Evolutionary conservation across 2,888 invertebrate genomes (phyloP).

Genomic region (Drosophila nigritarsus): DNA sequence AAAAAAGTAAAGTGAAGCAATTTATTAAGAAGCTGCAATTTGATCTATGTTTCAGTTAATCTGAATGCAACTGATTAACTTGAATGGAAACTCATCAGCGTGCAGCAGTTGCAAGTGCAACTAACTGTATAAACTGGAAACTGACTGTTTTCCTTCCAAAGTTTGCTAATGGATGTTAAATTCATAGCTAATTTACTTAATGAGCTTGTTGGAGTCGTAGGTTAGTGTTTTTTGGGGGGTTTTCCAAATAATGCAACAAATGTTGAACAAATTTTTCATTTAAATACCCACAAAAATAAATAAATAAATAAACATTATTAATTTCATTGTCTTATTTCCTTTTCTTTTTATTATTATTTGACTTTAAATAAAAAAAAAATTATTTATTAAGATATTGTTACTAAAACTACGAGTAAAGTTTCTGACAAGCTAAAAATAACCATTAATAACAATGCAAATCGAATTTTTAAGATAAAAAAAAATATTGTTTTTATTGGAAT

Average conservation of each 20-base stretch:
- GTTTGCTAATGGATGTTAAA: not conserved
- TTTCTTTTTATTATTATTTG: not conserved
- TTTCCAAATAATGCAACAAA: not conserved
- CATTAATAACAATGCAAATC: too few species aligned
- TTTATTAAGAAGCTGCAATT: not conserved
- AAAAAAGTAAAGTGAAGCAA: not conserved
- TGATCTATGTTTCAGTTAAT: not conserved
- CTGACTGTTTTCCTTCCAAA: not conserved
- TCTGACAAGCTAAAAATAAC: not conserved
- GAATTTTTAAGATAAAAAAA: too few species aligned
- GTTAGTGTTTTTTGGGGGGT: not conserved
- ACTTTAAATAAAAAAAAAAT: not conserved
- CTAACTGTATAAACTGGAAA: not conserved
- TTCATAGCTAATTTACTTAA: not conserved
- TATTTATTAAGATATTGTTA: not conserved
- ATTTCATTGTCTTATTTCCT: too few species aligned
- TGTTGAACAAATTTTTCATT: not conserved
- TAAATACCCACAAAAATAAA: fast-evolving
- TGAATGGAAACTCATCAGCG: not conserved
- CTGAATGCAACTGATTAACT: not conserved
- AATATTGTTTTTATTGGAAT: not conserved
- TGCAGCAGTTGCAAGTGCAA: not conserved
- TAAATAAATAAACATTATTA: not conserved
- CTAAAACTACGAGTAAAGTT: not conserved
- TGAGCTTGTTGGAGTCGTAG: not conserved